Evolutionary conservation across 2,888 invertebrate genomes (phyloP).

Genomic region (Luperina testacea): DNA sequence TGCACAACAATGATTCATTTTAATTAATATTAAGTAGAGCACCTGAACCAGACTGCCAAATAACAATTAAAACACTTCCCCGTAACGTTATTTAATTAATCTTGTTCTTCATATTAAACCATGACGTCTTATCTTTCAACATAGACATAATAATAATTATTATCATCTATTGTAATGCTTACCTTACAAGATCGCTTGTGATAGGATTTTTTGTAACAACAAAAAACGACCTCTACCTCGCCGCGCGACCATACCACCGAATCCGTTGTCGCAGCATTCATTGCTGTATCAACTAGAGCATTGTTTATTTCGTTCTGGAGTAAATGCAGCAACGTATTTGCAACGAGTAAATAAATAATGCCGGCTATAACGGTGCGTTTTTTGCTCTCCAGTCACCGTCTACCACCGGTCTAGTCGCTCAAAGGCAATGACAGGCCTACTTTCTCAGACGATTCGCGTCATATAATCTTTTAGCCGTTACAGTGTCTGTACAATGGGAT

Average conservation of each 20-base stretch:
- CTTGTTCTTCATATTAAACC: constrained; percentile 36
- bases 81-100: constrained; percentile 45
- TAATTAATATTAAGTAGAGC: constrained; percentile 45
- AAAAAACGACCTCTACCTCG: constrained; percentile 54
- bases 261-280: constrained; percentile 28
- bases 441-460: constrained; percentile 81
- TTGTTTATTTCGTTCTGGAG: neutral
- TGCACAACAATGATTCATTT: constrained; percentile 41
- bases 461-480: constrained; percentile 82
- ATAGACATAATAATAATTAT: constrained; percentile 56
- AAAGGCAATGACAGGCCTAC: constrained; percentile 85
- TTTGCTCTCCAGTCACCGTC: constrained; percentile 71
- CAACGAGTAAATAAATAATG: constrained; percentile 1
- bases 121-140: constrained; percentile 47
- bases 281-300: constrained; percentile 10
- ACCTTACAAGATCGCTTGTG: constrained; percentile 51
- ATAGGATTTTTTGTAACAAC: constrained; percentile 62
- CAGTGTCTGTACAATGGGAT: constrained; percentile 81
- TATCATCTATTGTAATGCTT: constrained; percentile 63
- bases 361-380: constrained; percentile 13
- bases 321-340: constrained; percentile 52
- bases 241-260: neutral
- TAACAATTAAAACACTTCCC: constrained; percentile 35
- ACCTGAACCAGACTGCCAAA: constrained; percentile 20
- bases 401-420: constrained; percentile 84